Evolutionary conservation across 2,888 invertebrate species (phyloP).

Genomic region (Physocephala rufipes): DNA sequence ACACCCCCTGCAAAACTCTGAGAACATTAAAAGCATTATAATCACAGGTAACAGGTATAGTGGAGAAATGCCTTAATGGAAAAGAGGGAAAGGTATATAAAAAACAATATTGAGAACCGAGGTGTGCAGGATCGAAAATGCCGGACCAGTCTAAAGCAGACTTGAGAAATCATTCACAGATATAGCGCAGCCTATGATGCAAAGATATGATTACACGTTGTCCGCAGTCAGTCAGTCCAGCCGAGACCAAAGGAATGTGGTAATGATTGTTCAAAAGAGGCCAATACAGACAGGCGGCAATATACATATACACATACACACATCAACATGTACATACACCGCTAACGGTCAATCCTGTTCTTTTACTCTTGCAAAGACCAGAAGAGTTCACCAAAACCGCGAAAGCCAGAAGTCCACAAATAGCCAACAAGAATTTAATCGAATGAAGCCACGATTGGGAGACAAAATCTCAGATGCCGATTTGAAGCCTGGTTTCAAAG

Average conservation of each 20-base stretch:
- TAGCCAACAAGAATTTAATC: slow-evolving; percentile 20
- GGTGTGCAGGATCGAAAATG: slow-evolving; percentile 22
- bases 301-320: neutral
- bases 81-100: slow-evolving; percentile 19
- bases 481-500: slow-evolving; percentile 20
- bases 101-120: slow-evolving; percentile 22
- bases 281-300: slow-evolving; percentile 19
- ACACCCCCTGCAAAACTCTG: neutral
- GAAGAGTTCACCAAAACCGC: neutral
- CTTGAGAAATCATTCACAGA: slow-evolving; percentile 30
- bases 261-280: slow-evolving; percentile 4
- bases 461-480: slow-evolving; percentile 24
- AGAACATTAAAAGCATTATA: neutral
- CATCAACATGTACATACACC: slow-evolving; percentile 12
- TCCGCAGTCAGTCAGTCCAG: slow-evolving; percentile 12
- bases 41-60: slow-evolving; percentile 28
- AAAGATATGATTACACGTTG: slow-evolving; percentile 24
- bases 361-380: slow-evolving; percentile 5
- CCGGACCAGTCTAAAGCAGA: slow-evolving; percentile 16
- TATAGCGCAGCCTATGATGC: slow-evolving; percentile 30
- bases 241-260: slow-evolving; percentile 26
- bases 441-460: slow-evolving; percentile 5
- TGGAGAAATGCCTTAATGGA: slow-evolving; percentile 7
- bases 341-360: neutral
- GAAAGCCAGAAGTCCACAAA: neutral